A percentile compares a stretch with the other conserved stretches of the same genome.
Conservation (phyloP, 2,888 invertebrate species). For the Parnassius smintheus region DNA sequence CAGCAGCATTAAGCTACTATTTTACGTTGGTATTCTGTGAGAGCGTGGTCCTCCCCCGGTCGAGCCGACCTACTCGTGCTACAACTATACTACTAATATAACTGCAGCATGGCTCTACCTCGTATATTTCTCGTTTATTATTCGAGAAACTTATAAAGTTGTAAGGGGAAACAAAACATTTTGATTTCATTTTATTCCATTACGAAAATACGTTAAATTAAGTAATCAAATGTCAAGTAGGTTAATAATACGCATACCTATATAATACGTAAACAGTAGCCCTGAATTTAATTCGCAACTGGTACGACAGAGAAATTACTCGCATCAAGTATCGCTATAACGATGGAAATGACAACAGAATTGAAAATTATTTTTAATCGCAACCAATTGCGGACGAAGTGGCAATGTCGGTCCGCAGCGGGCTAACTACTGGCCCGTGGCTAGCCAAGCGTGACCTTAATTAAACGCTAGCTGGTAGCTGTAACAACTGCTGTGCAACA, state of each 20-base stretch:
- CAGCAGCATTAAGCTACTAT: no score
- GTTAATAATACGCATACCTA: background rate
- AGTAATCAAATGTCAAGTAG: constrained; percentile 1
- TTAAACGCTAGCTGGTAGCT: constrained; percentile 69
- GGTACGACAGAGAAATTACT: constrained; percentile 57
- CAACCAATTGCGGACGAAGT: constrained; percentile 68
- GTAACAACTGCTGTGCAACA: constrained; percentile 40
- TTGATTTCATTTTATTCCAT: no score
- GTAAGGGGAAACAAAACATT: no score
- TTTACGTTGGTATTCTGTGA: no score
- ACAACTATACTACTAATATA: no score
- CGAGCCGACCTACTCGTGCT: no score
- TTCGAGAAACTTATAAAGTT: no score
- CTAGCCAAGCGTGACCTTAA: constrained; percentile 70
- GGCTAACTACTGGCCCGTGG: constrained; percentile 55
- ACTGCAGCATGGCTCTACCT: no score
- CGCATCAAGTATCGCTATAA: constrained; percentile 66
- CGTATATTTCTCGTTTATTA: no score
- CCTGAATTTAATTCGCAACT: constrained; percentile 18
- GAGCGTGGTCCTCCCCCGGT: no score
- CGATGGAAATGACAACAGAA: constrained; percentile 76
- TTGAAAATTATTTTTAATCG: constrained; percentile 80
- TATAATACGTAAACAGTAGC: constrained; percentile 12
- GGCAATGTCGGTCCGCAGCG: constrained; percentile 48
- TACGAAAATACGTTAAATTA: no score